A percentile compares a stretch with the other conserved stretches of the same genome.
These are phyloP conservation scores for Monopterus albus DNA, from an alignment of 2,113 vertebrate species.

Conservation along the genomic window DNA sequence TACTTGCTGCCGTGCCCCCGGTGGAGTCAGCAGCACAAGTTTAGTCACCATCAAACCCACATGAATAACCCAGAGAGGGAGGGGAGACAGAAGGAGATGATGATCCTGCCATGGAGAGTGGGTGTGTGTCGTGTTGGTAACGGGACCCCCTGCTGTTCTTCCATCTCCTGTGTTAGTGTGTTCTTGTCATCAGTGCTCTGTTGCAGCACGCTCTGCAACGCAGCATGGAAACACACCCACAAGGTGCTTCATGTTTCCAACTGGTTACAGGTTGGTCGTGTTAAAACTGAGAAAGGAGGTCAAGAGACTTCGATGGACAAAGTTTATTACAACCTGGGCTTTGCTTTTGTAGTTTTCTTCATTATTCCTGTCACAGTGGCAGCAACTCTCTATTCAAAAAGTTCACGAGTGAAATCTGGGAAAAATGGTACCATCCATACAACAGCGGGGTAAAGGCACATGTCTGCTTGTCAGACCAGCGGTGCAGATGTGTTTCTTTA, in stretches of 20 bases:
- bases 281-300: background rate
- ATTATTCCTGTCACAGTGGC: background rate
- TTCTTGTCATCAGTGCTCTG: background rate
- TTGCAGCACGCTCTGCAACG: background rate
- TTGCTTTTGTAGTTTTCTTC: background rate
- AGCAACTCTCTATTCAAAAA: too few relatives aligned
- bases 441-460: too few relatives aligned
- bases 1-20: background rate
- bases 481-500: too few relatives aligned
- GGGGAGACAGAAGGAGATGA: constrained; percentile 3
- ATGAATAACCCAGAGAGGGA: background rate
- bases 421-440: too few relatives aligned
- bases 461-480: too few relatives aligned
- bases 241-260: background rate
- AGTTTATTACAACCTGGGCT: background rate
- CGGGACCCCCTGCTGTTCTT: constrained; percentile 34
- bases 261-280: background rate
- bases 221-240: background rate
- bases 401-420: too few relatives aligned
- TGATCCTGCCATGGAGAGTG: constrained; percentile 14
- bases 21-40: background rate
- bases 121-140: constrained; percentile 28
- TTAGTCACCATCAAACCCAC: background rate
- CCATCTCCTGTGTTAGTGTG: constrained; percentile 10
- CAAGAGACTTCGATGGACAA: too few relatives aligned